Base-by-base conservation (phyloP, 2,888 invertebrate species). In the Apamea monoglypha region DNA sequence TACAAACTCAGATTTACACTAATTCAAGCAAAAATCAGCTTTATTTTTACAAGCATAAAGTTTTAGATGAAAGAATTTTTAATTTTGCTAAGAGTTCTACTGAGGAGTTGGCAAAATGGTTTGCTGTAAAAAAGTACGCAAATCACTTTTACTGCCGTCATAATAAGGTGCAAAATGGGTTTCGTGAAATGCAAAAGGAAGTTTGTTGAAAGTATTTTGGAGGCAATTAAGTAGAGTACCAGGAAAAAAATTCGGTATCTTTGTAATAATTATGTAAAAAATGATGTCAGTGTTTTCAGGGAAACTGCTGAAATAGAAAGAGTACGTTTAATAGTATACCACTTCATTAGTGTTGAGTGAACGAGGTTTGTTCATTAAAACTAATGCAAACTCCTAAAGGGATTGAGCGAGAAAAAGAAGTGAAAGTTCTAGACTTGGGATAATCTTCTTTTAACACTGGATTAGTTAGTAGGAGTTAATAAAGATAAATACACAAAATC, bases 231-330 rank as follows among this genome's bases (percentile, higher is more conserved):
- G 83, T 80, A 79, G 82, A 86, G 90, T 82, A 83, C 72, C 68
- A 80, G 81, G 78, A 85, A 82, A 86, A 86, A 89, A 85, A 56
- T 61, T 80, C 81, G 76, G 81, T 83, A 88, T 85, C 87, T 85
- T 87, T 82, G 81, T 89, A 80, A 86, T 88, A 89, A 88, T 83
- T 89, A 85, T 83, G 80, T 76, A 85, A 88, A 87, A 88, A 82
- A 82, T 87, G 75, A 88, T 79, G 87, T 82, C 85, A 79, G 87
- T 82, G 73, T 88, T 88, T 87, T 73, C n/a, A 68, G 44, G 56
- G 53, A 77, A 82, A 76, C 50, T 74, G 78, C 64, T 87, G 76
- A 77, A 77, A 80, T 44, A 76, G 71, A 75, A 78, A 76, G 53
- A 76, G 73, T 68, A 78, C 21, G 59, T 82, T 73, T 63, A 74